Conservation (phyloP, 1,140 invertebrate genomes). For the Caenorhabditis remanei region DNA sequence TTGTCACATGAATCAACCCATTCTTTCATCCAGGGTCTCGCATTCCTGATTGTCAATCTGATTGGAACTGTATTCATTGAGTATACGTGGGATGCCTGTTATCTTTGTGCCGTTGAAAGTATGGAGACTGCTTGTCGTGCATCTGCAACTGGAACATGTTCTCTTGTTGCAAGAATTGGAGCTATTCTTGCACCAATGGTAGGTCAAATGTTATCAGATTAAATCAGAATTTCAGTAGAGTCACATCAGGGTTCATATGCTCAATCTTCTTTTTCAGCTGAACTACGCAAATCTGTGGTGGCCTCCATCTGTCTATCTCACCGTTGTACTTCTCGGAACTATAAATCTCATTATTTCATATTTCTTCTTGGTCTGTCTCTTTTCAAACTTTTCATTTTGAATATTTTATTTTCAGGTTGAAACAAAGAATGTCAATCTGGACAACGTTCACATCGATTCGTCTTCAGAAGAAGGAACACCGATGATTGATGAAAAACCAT, state of each 20-base stretch:
- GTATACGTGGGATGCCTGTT: conserved; percentile 77
- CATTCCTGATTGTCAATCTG: conserved; percentile 72
- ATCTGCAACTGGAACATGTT: conserved; percentile 73
- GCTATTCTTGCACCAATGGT: conserved; percentile 73
- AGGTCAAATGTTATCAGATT: neutral
- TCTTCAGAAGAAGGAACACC: conserved; percentile 60
- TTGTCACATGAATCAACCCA: neutral
- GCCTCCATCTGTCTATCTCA: conserved; percentile 75
- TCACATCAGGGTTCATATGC: too few species aligned
- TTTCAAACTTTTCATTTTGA: neutral
- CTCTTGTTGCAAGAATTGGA: conserved; percentile 74
- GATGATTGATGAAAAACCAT: conserved; percentile 57
- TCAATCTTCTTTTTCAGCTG: conserved; percentile 66
- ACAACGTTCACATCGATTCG: conserved; percentile 67
- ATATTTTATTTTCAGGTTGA: conserved; percentile 66
- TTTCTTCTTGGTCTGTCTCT: conserved; percentile 67
- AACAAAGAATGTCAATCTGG: conserved; percentile 74
- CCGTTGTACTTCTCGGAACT: conserved; percentile 72
- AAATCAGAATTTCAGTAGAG: neutral
- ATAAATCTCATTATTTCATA: conserved; percentile 75
- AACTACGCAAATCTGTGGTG: conserved; percentile 73
- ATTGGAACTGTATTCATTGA: conserved; percentile 75
- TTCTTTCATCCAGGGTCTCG: conserved; percentile 64
- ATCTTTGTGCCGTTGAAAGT: conserved; percentile 72
- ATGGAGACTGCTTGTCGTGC: conserved; percentile 73